Percentiles rank a stretch among this genome's conserved stretches.
Evolutionary conservation across 1,140 invertebrate genomes (phyloP).

Genomic region (Penaeus indicus): DNA sequence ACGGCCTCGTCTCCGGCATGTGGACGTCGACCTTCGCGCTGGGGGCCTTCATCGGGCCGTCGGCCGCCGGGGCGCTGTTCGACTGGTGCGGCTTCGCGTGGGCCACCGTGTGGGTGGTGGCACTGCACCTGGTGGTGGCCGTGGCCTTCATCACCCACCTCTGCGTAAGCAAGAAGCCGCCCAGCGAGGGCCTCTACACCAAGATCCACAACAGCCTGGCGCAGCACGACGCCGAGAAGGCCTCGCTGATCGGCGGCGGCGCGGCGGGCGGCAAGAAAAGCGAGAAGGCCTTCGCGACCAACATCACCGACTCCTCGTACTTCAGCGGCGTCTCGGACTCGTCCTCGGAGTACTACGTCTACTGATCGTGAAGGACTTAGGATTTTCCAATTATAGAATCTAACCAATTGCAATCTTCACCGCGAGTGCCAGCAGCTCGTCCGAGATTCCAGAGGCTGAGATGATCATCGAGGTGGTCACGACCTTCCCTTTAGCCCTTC

Average conservation of each 20-base stretch:
- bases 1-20: conserved; percentile 85
- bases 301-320: conserved; percentile 49
- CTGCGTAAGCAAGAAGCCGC: conserved; percentile 20
- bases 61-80: conserved; percentile 81
- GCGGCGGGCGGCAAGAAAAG: background rate
- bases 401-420: no score
- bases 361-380: conserved; percentile 2
- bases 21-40: conserved; percentile 89
- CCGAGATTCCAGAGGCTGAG: background rate
- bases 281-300: conserved; percentile 1
- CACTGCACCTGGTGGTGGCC: conserved; percentile 57
- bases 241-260: conserved; percentile 39
- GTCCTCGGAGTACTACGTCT: conserved; percentile 49
- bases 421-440: no score
- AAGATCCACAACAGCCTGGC: conserved; percentile 53
- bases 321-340: conserved; percentile 43
- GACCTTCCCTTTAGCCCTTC: background rate
- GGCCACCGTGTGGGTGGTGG: conserved; percentile 78
- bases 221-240: conserved; percentile 41
- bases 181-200: conserved; percentile 37
- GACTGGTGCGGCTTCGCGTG: conserved; percentile 81
- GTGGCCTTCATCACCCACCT: conserved; percentile 26
- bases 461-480: background rate
- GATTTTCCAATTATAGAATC: background rate
- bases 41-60: conserved; percentile 86